Evolutionary conservation across 2,888 invertebrate species (phyloP).

Genomic region (Sinohyriopsis cumingii): DNA sequence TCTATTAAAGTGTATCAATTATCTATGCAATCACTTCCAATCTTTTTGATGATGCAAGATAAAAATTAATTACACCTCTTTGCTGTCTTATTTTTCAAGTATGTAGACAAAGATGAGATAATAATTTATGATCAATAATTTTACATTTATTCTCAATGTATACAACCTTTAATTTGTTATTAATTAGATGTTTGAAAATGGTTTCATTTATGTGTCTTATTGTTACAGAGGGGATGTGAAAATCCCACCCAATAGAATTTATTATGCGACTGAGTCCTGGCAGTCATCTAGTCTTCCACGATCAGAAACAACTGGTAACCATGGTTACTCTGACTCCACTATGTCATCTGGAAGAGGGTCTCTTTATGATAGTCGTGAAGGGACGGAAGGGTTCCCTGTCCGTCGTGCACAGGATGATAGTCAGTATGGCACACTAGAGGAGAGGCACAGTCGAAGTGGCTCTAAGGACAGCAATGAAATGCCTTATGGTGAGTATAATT

Average conservation of each 20-base stretch:
- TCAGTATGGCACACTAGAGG: conserved; percentile 52
- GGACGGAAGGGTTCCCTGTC: conserved; percentile 38
- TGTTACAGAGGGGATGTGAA: conserved; percentile 40
- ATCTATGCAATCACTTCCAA: too few relatives aligned
- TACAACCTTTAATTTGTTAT: background rate
- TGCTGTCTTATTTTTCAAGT: too few relatives aligned
- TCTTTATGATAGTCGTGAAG: conserved; percentile 50
- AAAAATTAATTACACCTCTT: too few relatives aligned
- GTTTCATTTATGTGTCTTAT: background rate
- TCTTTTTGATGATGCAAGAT: too few relatives aligned
- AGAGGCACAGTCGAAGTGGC: conserved; percentile 49
- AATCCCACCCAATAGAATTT: conserved; percentile 32
- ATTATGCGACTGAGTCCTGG: conserved; percentile 34
- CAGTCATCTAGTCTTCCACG: conserved; percentile 38
- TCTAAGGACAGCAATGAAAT: conserved; percentile 59
- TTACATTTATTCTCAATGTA: background rate
- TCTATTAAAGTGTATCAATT: too few relatives aligned
- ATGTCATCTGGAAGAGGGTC: conserved; percentile 59
- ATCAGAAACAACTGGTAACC: conserved; percentile 26
- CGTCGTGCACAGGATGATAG: conserved; percentile 40
- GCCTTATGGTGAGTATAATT: conserved; percentile 40
- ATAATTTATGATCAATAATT: background rate
- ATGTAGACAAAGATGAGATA: too few relatives aligned
- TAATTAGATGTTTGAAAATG: background rate
- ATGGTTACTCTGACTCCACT: conserved; percentile 54